phyloP scores from a whole-genome alignment of 1,140 invertebrate genomes.

The Himalopsyche phryganea region DNA sequence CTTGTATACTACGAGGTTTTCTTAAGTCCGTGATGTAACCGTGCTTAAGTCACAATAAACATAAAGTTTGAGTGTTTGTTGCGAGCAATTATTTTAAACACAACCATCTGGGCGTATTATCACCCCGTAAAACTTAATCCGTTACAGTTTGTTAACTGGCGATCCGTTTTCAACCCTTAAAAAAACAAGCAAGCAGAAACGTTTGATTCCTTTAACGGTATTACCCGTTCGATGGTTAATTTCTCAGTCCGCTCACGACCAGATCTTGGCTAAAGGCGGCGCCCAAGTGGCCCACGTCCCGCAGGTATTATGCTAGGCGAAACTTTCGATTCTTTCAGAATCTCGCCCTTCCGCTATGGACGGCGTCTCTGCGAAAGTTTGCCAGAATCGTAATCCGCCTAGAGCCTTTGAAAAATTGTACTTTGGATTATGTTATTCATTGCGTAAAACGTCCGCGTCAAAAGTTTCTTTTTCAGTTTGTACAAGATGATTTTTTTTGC shows the following conservation, averaged over 20 bases:
- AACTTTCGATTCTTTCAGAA: not conserved
- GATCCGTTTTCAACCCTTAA: not conserved
- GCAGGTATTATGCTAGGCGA: not conserved
- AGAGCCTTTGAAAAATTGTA: not conserved
- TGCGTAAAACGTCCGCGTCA: no score
- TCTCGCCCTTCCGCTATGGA: not conserved
- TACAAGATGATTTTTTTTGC: no score
- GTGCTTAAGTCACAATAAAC: not conserved
- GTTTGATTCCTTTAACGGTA: not conserved
- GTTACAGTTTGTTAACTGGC: no score
- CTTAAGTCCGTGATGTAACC: no score
- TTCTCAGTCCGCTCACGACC: not conserved
- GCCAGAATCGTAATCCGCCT: not conserved
- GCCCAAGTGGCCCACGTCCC: not conserved
- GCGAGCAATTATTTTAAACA: no score
- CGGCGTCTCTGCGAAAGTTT: not conserved
- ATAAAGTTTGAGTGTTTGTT: not conserved
- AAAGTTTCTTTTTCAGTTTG: no score
- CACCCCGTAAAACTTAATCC: no score
- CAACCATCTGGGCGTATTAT: no score
- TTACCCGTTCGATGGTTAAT: not conserved
- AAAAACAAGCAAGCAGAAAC: not conserved
- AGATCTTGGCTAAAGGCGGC: not conserved
- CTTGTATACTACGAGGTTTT: no score
- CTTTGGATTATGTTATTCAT: no score